Conservation (phyloP, 1,140 invertebrate species). For the Maconellicoccus hirsutus region DNA sequence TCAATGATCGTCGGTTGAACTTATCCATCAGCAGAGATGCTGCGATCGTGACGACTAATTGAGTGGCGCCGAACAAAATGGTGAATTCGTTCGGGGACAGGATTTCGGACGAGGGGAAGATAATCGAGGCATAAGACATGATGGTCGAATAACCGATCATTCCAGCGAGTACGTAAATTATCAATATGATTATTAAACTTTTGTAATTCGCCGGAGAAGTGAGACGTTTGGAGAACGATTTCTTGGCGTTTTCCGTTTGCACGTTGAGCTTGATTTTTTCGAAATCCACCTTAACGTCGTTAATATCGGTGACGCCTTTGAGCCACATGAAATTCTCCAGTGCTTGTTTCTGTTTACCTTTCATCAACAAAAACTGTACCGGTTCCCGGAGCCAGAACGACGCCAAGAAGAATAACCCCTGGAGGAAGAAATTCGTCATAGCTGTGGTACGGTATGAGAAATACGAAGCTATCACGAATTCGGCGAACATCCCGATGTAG, state of each 20-base stretch:
- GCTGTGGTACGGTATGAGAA: conserved; percentile 53
- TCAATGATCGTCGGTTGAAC: conserved; percentile 39
- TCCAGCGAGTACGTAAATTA: conserved; percentile 28
- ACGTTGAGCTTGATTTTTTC: conserved; percentile 29
- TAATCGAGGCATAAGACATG: conserved; percentile 29
- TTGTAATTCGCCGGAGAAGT: conserved; percentile 35
- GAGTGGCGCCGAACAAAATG: conserved; percentile 28
- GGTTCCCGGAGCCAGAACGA: conserved; percentile 68
- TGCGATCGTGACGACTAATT: conserved; percentile 36
- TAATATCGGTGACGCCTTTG: conserved; percentile 35
- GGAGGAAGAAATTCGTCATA: conserved; percentile 44
- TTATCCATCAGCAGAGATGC: conserved; percentile 39
- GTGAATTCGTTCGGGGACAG: conserved; percentile 27
- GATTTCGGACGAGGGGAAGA: conserved; percentile 32
- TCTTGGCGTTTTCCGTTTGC: conserved; percentile 33
- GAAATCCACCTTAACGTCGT: conserved; percentile 27
- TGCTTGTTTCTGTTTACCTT: conserved; percentile 48
- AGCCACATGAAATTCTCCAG: conserved; percentile 50
- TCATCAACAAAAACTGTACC: conserved; percentile 53
- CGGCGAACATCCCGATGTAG: conserved; percentile 60
- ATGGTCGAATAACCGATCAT: conserved; percentile 29
- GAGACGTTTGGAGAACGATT: conserved; percentile 37
- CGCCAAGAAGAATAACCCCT: conserved; percentile 48
- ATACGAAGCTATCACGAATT: conserved; percentile 61
- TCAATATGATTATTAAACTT: conserved; percentile 40